A percentile compares a stretch with the other conserved stretches of the same genome.
These are phyloP conservation scores for Pterois miles DNA, from an alignment of 2,797 vertebrate genomes.

Conservation along the genomic window DNA sequence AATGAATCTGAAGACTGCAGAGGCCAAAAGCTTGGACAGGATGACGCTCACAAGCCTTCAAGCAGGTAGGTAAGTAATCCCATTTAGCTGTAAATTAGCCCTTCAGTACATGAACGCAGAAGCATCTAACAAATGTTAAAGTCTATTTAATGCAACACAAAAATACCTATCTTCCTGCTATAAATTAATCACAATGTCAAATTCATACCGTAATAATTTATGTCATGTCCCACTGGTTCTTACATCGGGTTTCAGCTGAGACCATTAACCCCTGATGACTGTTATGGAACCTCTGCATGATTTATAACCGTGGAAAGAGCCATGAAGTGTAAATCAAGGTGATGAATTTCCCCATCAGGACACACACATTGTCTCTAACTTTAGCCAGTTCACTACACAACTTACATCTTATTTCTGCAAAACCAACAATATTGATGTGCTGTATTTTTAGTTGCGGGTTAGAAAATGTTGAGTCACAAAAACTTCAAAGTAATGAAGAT, in stretches of 20 bases:
- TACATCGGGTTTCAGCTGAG: neutral
- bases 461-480: slow-evolving; percentile 16
- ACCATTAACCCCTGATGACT: slow-evolving; percentile 5
- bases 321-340: neutral
- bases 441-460: neutral
- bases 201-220: neutral
- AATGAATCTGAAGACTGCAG: neutral
- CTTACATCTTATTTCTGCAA: neutral
- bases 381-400: neutral
- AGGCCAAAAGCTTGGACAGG: neutral
- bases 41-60: neutral
- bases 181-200: neutral
- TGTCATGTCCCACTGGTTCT: neutral
- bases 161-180: neutral
- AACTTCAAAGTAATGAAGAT: slow-evolving; percentile 16
- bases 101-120: neutral
- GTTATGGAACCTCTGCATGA: slow-evolving; percentile 6
- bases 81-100: neutral
- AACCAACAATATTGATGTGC: neutral
- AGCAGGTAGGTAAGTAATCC: neutral
- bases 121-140: neutral
- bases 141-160: neutral
- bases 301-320: slow-evolving; percentile 4
- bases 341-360: slow-evolving; percentile 1
- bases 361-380: neutral